Conservation (phyloP, 2,888 invertebrate genomes). For the Troides aeacus region DNA sequence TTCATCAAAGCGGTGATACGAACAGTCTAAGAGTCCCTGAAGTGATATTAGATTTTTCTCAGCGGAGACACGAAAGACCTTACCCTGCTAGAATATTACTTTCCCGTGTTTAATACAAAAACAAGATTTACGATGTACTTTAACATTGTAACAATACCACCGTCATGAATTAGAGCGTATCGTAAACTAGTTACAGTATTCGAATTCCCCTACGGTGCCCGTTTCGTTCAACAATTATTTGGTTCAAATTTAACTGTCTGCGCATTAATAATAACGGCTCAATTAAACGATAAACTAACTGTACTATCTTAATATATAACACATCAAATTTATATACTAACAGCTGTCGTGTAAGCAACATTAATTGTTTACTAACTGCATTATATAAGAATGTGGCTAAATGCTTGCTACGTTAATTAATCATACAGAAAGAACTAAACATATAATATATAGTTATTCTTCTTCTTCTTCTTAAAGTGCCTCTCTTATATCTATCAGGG, state of each 20-base stretch:
- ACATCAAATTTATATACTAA: background rate
- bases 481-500: too few species aligned
- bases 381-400: too few species aligned
- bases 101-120: conserved; percentile 9
- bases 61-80: conserved; percentile 4
- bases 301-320: background rate
- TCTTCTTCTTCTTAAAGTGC: too few species aligned
- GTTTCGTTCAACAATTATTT: background rate
- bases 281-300: background rate
- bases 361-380: background rate
- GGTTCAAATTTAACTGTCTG: background rate
- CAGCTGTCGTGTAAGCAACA: background rate
- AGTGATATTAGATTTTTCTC: conserved; percentile 16
- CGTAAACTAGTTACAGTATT: conserved; percentile 16
- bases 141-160: conserved; percentile 10
- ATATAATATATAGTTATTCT: too few species aligned
- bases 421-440: too few species aligned
- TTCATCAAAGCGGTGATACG: conserved; percentile 17
- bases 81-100: conserved; percentile 1
- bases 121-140: conserved; percentile 2
- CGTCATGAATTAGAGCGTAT: conserved; percentile 18
- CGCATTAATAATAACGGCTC: background rate
- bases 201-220: background rate
- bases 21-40: conserved; percentile 18
- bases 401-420: too few species aligned